Evolutionary conservation across 2,888 invertebrate genomes (phyloP).

Genomic region (Drosophila maculinotata): DNA sequence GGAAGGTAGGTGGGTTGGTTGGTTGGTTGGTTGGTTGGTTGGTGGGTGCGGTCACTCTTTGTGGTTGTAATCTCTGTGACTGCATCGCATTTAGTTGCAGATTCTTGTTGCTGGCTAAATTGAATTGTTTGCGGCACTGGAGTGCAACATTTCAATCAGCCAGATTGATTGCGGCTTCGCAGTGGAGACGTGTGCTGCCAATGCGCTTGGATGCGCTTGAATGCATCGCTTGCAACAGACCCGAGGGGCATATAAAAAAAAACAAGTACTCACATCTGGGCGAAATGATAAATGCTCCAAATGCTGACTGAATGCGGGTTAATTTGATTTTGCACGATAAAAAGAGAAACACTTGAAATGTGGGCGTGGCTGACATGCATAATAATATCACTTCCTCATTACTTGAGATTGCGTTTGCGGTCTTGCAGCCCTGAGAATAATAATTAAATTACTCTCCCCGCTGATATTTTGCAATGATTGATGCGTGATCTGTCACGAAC

Average conservation of each 20-base stretch:
- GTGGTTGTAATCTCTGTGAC: conserved; percentile 56
- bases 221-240: conserved; percentile 24
- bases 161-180: conserved; percentile 47
- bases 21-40: neutral
- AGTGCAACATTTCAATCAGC: conserved; percentile 60
- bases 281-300: conserved; percentile 4
- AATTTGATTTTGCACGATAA: conserved; percentile 31
- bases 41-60: conserved; percentile 41
- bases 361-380: conserved; percentile 7
- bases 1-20: neutral
- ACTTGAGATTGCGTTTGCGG: conserved; percentile 18
- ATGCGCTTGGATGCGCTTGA: conserved; percentile 52
- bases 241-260: neutral
- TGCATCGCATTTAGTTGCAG: conserved; percentile 61
- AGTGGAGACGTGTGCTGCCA: conserved; percentile 14
- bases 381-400: conserved; percentile 8
- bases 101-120: conserved; percentile 61
- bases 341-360: conserved; percentile 12
- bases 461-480: conserved; percentile 42
- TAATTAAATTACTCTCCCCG: conserved; percentile 45
- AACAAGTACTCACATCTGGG: conserved; percentile 9
- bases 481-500: conserved; percentile 39
- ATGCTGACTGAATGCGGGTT: conserved; percentile 21
- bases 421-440: conserved; percentile 29
- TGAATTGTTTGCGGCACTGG: conserved; percentile 60